Evolutionary conservation across 2,888 invertebrate genomes (phyloP).

Genomic region (Sphecodes monilicornis): DNA sequence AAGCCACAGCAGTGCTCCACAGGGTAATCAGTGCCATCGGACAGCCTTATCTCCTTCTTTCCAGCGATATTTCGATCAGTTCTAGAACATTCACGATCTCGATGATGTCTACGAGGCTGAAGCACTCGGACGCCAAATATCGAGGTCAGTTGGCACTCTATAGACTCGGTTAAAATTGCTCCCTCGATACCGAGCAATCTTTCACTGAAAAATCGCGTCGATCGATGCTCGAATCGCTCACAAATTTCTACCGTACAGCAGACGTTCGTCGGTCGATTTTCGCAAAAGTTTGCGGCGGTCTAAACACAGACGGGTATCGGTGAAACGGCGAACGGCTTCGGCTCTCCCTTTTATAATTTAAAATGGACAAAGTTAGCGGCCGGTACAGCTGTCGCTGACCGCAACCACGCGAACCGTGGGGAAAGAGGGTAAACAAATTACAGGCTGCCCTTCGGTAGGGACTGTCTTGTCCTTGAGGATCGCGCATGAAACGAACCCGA

Average conservation of each 20-base stretch:
- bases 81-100: no score
- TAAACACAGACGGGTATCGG: background rate
- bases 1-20: background rate
- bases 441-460: constrained; percentile 32
- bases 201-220: background rate
- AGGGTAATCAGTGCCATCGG: background rate
- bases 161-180: background rate
- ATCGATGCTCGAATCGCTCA: background rate
- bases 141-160: background rate
- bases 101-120: background rate
- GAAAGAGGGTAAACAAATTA: constrained; percentile 42
- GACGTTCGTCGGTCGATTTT: background rate
- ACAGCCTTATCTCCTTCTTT: background rate
- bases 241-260: background rate
- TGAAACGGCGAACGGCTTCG: background rate
- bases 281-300: background rate
- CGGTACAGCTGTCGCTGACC: constrained; percentile 37
- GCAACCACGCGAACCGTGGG: constrained; percentile 33
- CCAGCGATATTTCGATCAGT: background rate
- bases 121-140: background rate
- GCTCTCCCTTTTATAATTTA: constrained; percentile 37
- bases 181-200: background rate
- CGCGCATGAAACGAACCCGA: background rate
- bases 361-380: constrained; percentile 38
- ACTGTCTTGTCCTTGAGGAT: constrained; percentile 28